phyloP scores from a whole-genome alignment of 2,888 invertebrate genomes.

The Macaria notata region DNA sequence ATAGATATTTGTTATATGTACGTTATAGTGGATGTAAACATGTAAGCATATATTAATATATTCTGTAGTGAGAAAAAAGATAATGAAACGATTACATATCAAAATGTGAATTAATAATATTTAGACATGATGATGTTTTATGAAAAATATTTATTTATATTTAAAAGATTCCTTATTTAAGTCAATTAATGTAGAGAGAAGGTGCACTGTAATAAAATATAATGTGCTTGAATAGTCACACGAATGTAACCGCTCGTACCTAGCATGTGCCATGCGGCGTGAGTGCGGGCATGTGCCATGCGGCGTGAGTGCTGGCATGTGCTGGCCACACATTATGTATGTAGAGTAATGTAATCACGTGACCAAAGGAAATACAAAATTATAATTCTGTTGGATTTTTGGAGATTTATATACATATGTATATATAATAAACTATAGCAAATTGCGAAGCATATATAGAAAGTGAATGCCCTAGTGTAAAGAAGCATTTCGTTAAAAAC shows the following conservation, averaged over 20 bases:
- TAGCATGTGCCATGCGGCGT: too few species aligned
- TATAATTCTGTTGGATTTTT: constrained; percentile 16
- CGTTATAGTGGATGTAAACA: constrained; percentile 51
- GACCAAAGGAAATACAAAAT: constrained; percentile 28
- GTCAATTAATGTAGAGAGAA: constrained; percentile 74
- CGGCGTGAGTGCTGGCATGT: too few species aligned
- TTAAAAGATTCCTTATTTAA: constrained; percentile 78
- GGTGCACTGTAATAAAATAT: constrained; percentile 43
- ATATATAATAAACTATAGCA: constrained; percentile 4
- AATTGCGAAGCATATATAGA: constrained; percentile 29
- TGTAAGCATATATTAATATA: constrained; percentile 52
- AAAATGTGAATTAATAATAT: constrained; percentile 62
- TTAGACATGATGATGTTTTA: constrained; percentile 52
- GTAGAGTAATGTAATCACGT: constrained; percentile 17
- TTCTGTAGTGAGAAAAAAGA: constrained; percentile 32
- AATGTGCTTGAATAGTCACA: constrained; percentile 52
- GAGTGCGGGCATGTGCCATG: too few species aligned
- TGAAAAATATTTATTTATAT: constrained; percentile 46
- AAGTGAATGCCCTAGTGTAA: constrained; percentile 1
- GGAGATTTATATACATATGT: constrained; percentile 15
- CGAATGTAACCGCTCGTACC: constrained; percentile 12
- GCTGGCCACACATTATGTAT: neutral
- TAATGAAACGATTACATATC: constrained; percentile 73
- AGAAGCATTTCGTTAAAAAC: neutral
- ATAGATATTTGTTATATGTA: constrained; percentile 46